Conservation (phyloP, 2,797 vertebrate species). For the Oryzias sinensis region DNA sequence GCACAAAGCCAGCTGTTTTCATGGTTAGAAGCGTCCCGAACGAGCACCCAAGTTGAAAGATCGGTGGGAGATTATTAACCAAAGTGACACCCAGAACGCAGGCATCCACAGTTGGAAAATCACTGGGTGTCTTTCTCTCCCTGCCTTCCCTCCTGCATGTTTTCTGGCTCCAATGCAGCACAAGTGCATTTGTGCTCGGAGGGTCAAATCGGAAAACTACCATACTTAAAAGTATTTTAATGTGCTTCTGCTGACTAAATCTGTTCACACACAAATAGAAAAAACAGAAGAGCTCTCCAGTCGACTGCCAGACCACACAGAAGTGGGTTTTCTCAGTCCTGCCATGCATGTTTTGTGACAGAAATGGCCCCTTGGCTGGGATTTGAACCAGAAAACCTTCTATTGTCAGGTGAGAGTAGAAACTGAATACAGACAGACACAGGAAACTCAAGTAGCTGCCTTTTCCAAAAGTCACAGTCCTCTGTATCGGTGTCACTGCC, state of each 20-base stretch:
- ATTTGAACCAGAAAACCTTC: too few species aligned
- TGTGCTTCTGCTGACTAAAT: constrained; percentile 54
- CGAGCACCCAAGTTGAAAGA: constrained; percentile 78
- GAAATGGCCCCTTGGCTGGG: too few species aligned
- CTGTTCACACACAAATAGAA: background rate
- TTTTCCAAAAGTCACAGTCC: too few species aligned
- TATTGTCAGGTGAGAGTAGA: too few species aligned
- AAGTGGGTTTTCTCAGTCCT: too few species aligned
- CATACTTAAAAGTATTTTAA: constrained; percentile 68
- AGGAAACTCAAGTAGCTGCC: too few species aligned
- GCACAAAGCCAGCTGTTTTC: constrained; percentile 84
- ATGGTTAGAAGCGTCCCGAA: constrained; percentile 78
- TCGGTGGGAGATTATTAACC: constrained; percentile 82
- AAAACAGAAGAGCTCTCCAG: constrained; percentile 13
- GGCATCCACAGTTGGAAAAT: constrained; percentile 68
- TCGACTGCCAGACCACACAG: too few species aligned
- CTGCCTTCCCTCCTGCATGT: constrained; percentile 13
- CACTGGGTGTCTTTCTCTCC: constrained; percentile 37
- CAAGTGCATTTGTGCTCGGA: constrained; percentile 61
- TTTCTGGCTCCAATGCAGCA: constrained; percentile 38
- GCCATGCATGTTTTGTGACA: too few species aligned
- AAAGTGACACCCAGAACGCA: constrained; percentile 79
- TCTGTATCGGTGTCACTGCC: too few species aligned
- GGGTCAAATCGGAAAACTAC: constrained; percentile 63
- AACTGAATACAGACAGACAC: too few species aligned